Base-by-base conservation (phyloP, 1,140 invertebrate species). In the Drosophila malerkotliana region DNA sequence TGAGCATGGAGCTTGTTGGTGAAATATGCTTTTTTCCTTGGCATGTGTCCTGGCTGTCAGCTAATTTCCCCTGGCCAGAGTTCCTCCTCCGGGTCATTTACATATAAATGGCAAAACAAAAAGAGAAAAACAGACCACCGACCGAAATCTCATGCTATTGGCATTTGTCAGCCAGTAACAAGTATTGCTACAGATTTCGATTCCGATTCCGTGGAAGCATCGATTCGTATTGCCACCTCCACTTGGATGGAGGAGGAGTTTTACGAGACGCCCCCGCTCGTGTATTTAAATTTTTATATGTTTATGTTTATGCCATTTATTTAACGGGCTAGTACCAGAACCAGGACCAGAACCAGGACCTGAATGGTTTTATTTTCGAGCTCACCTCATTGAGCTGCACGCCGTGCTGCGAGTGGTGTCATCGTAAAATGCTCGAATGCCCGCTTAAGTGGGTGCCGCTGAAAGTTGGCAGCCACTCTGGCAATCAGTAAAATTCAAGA, bases 51-150 rank as follows among this genome's bases (percentile, higher is more conserved):
- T 44, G 39, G 41, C 54, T 77, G 61, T 57, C 62, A 61, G 64
- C 61, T 82, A 77, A 68, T 69, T 73, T 58, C 48, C 51, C 44
- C 37, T 52, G 47, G 47, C 51, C 68, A 54, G 28, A 49, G 34
- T 26, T 10, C 24, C 28, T 48, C 39, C 51, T 15, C 34, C 68
- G 47, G 73, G 59, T 79, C 78, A 85, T 85, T 85, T 87, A 76
- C 82, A 85, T 85, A 85, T 85, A 85, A 82, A 85, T 85, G 79
- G 81, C 73, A 59, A 56, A 71, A 74, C 15, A 54, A 53, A 14
- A 39, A 75, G 44, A 60, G 24, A 45, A 54, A 66, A 66, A 37
- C 41, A 44, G n/a, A 10, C 4, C 15, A 15, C 5, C 14, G 15
- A 9, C 41, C 34, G 15, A 18, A 37, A 18, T 48, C 45, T 21